Base-by-base conservation (phyloP, 2,888 invertebrate species). In the Caenorhabditis macrosperma region DNA sequence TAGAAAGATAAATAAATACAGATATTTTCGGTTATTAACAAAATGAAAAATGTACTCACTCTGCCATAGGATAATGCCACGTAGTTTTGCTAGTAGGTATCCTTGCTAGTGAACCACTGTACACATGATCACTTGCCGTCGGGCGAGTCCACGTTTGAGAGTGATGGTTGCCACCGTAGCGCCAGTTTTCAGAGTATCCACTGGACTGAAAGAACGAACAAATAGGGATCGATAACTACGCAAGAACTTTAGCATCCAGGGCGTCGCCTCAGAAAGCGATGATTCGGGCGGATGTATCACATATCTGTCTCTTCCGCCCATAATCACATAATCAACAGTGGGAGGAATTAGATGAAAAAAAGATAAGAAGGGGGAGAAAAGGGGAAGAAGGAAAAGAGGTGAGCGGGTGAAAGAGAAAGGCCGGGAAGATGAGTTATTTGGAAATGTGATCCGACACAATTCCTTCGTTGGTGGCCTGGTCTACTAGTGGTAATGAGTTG, bases 281-380 rank as follows among this genome's bases (percentile, higher is more conserved):
- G 48, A 2, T 44, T n/a, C 44, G 44, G 44, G 20, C 44, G 20
- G 44, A 44, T 44, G 20, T 44, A 20, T 44, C 2, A 44, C 17
- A 44, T 44, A 44, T 44, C 44, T n/a, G 44, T 55, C 55, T 64
- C 59, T 41, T 22, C 35, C 71, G 61, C 63, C 64, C 60, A 75
- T 66, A 75, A 75, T 66, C 66, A 75, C 60, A 75, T 67, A 75
- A 67, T 60, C 75, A 67, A 66, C 46, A 30, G 55, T 4, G 26
- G 50, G 55, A 59, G 63, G 52, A 66, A 63, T 61, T 60, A 44
- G 44, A 44, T 44, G 44, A 10, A 44, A 44, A 44, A 44, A 44
- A 17, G 50, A 54, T 41, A 46, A 72, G 50, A 72, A 41, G 28
- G 5, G 41, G 30, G 35, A 46, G 52, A 50, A n/a, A n/a, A 28